Evolutionary conservation across 2,113 vertebrate genomes (phyloP).

Genomic region (Chamaea fasciata): DNA sequence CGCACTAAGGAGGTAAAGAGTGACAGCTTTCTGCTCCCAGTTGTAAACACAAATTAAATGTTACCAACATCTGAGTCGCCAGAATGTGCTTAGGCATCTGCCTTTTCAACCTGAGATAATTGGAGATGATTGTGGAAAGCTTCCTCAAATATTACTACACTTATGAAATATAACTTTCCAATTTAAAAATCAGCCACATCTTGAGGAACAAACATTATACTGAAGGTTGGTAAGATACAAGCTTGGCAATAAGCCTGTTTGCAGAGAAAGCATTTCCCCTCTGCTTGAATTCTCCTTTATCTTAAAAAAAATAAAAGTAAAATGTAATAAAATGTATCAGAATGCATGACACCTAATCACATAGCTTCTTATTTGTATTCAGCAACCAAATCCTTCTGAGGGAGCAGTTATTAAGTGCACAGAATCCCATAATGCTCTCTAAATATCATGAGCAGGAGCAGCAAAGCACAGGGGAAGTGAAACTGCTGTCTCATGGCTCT

Average conservation of each 20-base stretch:
- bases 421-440: conserved; percentile 52
- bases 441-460: conserved; percentile 42
- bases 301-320: not conserved
- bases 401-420: conserved; percentile 8
- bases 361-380: conserved; percentile 32
- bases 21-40: not conserved
- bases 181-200: conserved; percentile 1
- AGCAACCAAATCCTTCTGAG: conserved; percentile 19
- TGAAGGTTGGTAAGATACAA: not conserved
- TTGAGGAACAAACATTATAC: not conserved
- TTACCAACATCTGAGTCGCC: not conserved
- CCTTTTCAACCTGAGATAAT: not conserved
- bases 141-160: not conserved
- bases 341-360: conserved; percentile 12
- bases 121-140: not conserved
- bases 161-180: not conserved
- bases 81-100: not conserved
- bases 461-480: not conserved
- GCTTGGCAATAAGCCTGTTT: not conserved
- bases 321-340: conserved; percentile 33
- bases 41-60: not conserved
- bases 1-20: not conserved
- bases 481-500: conserved; percentile 35
- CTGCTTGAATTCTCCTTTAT: not conserved
- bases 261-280: not conserved